These are phyloP conservation scores for Agrochola circellaris DNA, from an alignment of 2,888 invertebrate genomes.

Conservation along the genomic window DNA sequence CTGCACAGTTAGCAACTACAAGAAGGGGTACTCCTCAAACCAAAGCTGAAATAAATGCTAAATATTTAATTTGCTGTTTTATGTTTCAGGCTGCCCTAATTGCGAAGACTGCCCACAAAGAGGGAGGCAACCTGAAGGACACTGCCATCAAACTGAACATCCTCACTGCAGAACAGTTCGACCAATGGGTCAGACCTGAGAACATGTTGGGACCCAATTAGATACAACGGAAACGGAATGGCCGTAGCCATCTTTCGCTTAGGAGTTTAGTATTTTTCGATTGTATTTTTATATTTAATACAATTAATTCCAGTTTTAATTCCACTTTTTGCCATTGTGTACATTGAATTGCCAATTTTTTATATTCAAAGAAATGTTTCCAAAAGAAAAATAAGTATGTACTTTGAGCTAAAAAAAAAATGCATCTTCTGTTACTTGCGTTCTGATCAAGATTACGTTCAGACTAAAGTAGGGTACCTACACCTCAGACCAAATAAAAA, in stretches of 20 bases:
- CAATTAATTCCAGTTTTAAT: conserved; percentile 14
- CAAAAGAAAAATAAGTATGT: not conserved
- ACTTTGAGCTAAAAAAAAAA: not conserved
- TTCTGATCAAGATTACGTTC: not conserved
- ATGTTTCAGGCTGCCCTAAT: conserved; percentile 95
- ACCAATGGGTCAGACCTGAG: conserved; percentile 97
- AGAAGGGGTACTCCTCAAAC: not conserved
- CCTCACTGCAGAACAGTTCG: conserved; percentile 96
- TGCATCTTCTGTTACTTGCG: not conserved
- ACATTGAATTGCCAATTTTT: not conserved
- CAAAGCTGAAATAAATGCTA: not conserved
- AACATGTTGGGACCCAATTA: conserved; percentile 97
- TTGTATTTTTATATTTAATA: not conserved
- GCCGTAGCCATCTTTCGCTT: conserved; percentile 7
- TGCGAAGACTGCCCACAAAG: conserved; percentile 98
- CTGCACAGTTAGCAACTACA: not conserved
- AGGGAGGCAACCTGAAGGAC: conserved; percentile 96
- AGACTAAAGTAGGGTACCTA: not conserved
- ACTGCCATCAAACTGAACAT: conserved; percentile 96
- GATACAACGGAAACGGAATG: conserved; percentile 46
- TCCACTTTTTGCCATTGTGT: not conserved
- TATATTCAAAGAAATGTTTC: not conserved
- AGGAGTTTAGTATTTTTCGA: conserved; percentile 3
- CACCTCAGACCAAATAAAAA: no score
- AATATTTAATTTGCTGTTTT: not conserved